Conservation (phyloP, 1,140 invertebrate species). For the Ips typographus region DNA sequence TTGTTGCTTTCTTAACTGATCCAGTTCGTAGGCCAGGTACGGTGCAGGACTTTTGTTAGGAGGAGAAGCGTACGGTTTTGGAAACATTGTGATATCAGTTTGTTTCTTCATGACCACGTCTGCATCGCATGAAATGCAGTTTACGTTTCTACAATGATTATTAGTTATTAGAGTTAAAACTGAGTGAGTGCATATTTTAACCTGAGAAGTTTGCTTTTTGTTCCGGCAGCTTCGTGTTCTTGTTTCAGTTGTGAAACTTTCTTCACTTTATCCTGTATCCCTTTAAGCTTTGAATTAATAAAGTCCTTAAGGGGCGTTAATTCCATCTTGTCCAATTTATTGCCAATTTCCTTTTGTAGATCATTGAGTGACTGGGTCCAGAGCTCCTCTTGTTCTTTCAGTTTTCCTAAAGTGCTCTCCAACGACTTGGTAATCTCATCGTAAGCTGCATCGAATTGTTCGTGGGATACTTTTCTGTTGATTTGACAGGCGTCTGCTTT, state of each 20-base stretch:
- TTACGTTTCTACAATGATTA: conserved; percentile 58
- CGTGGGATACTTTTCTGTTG: conserved; percentile 69
- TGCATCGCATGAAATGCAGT: conserved; percentile 74
- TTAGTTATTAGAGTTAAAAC: conserved; percentile 3
- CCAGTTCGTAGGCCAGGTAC: conserved; percentile 67
- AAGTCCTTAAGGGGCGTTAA: conserved; percentile 66
- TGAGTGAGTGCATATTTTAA: conserved; percentile 4
- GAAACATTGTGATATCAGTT: conserved; percentile 54
- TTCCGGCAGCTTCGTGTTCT: conserved; percentile 70
- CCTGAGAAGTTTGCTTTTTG: conserved; percentile 52
- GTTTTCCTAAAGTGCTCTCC: conserved; percentile 63
- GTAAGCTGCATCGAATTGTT: conserved; percentile 67
- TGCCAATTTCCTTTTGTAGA: conserved; percentile 65
- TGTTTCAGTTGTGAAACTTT: conserved; percentile 56
- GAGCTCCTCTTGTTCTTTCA: conserved; percentile 62
- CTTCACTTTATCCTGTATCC: conserved; percentile 65
- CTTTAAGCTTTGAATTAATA: conserved; percentile 62
- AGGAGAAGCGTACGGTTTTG: conserved; percentile 52
- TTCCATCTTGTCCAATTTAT: conserved; percentile 67
- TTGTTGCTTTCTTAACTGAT: conserved; percentile 61
- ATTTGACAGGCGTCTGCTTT: conserved; percentile 68
- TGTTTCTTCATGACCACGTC: conserved; percentile 67
- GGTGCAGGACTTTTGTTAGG: conserved; percentile 62
- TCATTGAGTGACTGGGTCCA: conserved; percentile 66
- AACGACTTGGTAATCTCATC: conserved; percentile 63